Conservation (phyloP, 2,113 vertebrate species). For the Tenebrosternarchus preto region DNA sequence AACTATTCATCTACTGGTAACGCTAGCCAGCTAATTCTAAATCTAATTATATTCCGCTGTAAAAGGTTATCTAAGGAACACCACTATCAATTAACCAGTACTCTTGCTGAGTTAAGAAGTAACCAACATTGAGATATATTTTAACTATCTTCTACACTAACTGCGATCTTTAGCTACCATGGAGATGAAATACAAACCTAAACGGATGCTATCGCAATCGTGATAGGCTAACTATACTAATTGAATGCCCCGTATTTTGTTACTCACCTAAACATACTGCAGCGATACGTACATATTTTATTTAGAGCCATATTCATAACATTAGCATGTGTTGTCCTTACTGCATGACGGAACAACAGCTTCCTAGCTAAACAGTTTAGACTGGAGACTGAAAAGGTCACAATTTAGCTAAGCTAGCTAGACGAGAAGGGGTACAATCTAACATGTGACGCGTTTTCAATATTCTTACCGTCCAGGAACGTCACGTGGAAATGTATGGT, state of each 20-base stretch:
- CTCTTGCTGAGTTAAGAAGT: no score
- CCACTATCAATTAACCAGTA: no score
- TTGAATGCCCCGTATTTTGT: neutral
- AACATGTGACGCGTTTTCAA: no score
- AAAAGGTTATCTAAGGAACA: no score
- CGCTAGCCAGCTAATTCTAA: no score
- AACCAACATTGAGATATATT: no score
- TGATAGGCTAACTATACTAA: slow-evolving; percentile 13
- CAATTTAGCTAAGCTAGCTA: neutral
- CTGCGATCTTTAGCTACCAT: neutral
- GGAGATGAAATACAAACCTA: neutral
- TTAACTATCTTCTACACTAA: neutral
- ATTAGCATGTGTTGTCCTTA: neutral
- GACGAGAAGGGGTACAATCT: neutral
- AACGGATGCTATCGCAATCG: neutral
- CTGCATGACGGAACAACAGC: no score
- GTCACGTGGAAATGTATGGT: neutral
- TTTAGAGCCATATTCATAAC: slow-evolving; percentile 45
- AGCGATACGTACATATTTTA: slow-evolving; percentile 31
- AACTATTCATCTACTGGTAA: no score
- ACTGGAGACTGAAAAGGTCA: slow-evolving; percentile 43
- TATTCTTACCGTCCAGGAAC: slow-evolving; percentile 32
- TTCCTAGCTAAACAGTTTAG: neutral
- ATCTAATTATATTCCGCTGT: no score
- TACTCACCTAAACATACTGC: slow-evolving; percentile 53